These are phyloP conservation scores for Spodoptera littoralis DNA, from an alignment of 2,888 invertebrate genomes.

Conservation along the genomic window DNA sequence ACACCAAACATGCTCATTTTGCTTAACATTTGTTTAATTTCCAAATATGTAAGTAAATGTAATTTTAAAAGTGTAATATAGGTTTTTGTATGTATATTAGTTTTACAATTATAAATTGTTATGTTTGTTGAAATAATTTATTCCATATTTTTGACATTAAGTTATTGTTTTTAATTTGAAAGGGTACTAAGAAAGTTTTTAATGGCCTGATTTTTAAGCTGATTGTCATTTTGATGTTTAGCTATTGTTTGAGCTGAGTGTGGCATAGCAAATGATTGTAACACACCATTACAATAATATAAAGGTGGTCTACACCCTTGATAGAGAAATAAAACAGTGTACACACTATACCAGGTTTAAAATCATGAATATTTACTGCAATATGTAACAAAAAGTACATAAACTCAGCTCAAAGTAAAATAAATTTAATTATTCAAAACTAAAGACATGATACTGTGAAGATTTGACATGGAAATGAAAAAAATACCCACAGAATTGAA, in stretches of 20 bases:
- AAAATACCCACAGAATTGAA: slow-evolving; percentile 40
- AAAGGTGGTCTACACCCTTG: no score
- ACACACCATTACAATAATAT: no score
- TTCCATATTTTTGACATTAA: slow-evolving; percentile 59
- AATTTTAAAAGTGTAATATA: slow-evolving; percentile 42
- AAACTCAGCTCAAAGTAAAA: slow-evolving; percentile 5
- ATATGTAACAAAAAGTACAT: not conserved
- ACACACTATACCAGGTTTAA: no score
- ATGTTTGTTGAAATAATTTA: slow-evolving; percentile 60
- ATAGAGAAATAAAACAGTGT: no score
- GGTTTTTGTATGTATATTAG: slow-evolving; percentile 23
- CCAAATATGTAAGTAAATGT: no score
- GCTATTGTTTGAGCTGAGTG: slow-evolving; percentile 19
- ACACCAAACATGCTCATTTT: no score
- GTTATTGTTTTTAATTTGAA: slow-evolving; percentile 1
- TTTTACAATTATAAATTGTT: slow-evolving; percentile 53
- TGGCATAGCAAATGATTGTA: not conserved
- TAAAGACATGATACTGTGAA: slow-evolving; percentile 4
- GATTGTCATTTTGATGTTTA: no score
- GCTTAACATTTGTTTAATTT: no score
- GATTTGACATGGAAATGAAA: slow-evolving; percentile 14
- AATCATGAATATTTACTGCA: no score
- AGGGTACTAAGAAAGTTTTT: slow-evolving; percentile 20
- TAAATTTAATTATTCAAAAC: not conserved
- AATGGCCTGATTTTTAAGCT: slow-evolving; percentile 3